Conservation (phyloP, 2,888 invertebrate species). For the Stenotaenia linearis region DNA sequence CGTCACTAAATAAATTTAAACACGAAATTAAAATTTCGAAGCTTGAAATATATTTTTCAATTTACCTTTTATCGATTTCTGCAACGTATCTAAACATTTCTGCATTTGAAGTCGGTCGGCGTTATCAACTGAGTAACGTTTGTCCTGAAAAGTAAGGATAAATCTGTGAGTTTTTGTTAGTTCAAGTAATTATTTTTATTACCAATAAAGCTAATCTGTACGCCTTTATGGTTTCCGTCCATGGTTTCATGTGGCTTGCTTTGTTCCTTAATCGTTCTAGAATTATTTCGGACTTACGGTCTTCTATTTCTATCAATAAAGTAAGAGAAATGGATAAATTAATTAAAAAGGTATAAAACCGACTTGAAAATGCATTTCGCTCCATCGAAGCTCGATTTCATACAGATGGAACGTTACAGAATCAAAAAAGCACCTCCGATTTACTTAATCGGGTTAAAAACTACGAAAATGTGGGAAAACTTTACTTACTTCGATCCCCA, state of each 20-base stretch:
- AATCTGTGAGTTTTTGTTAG: not conserved
- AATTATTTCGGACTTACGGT: constrained; percentile 75
- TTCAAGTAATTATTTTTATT: constrained; percentile 38
- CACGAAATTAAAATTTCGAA: not conserved
- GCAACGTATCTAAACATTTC: constrained; percentile 83
- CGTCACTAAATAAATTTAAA: constrained; percentile 55
- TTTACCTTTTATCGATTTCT: constrained; percentile 75
- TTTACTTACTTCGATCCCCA: not conserved
- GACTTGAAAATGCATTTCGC: too few relatives aligned
- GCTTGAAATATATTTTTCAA: not conserved
- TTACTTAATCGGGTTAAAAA: too few relatives aligned
- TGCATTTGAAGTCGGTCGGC: constrained; percentile 79
- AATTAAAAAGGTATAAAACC: not conserved
- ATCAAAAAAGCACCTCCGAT: too few relatives aligned
- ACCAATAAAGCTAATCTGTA: constrained; percentile 79
- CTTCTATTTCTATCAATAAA: constrained; percentile 40
- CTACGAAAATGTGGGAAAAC: not conserved
- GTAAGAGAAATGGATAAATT: not conserved
- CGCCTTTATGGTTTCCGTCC: constrained; percentile 80
- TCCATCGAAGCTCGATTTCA: too few relatives aligned
- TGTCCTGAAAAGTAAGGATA: constrained; percentile 59
- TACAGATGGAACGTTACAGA: too few relatives aligned
- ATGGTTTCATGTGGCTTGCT: constrained; percentile 70
- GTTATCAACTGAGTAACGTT: constrained; percentile 78
- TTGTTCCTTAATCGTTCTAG: constrained; percentile 89